Evolutionary conservation across 1,140 invertebrate species (phyloP).

Genomic region (Camponotus pennsylvanicus): DNA sequence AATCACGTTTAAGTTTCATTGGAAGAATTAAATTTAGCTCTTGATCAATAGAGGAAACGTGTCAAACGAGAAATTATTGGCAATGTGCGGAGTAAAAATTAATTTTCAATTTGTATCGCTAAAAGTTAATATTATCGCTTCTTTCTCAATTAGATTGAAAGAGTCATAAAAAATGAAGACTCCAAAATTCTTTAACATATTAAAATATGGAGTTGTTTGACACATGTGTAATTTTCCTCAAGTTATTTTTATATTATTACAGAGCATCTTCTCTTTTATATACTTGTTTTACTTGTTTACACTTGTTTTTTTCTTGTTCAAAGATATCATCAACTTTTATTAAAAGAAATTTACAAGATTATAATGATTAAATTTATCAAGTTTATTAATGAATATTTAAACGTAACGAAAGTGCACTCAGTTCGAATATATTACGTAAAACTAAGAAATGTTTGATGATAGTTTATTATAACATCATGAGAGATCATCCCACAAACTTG

Average conservation of each 20-base stretch:
- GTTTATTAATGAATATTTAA: no score
- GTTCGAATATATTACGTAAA: not conserved
- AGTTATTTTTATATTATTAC: not conserved
- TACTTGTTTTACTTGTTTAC: no score
- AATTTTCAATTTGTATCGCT: not conserved
- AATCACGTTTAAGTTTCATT: conserved; percentile 29
- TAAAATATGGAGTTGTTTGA: not conserved
- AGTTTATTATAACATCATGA: not conserved
- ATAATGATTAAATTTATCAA: no score
- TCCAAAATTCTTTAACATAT: not conserved
- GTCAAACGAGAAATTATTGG: no score
- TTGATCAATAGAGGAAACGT: not conserved
- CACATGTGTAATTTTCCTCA: not conserved
- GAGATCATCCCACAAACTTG: not conserved
- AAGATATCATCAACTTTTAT: conserved; percentile 2
- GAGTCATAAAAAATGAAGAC: not conserved
- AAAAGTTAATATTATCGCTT: not conserved
- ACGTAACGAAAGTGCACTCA: no score
- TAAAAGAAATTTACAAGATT: not conserved
- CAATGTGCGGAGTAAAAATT: no score
- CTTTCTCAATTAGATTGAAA: not conserved
- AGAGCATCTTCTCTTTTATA: not conserved
- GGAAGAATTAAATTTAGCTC: conserved; percentile 12
- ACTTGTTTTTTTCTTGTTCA: not conserved
- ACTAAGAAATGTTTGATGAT: not conserved